These are phyloP conservation scores for Sitta europaea DNA, from an alignment of 2,113 vertebrate genomes.

Conservation along the genomic window DNA sequence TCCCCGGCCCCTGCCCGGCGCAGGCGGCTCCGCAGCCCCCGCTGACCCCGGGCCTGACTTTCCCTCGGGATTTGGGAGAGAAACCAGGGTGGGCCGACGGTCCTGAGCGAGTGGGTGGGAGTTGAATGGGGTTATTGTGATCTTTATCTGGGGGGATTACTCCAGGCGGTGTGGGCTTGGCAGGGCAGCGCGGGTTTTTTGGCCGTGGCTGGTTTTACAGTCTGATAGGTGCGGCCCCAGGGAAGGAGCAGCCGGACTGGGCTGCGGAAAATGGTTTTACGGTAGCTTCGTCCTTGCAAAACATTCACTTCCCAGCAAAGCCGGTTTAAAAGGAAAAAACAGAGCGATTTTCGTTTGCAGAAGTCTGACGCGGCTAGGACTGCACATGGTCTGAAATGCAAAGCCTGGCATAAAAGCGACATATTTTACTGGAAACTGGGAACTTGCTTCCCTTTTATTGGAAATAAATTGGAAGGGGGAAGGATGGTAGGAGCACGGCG, in stretches of 20 bases:
- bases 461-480: background rate
- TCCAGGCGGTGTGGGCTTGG: background rate
- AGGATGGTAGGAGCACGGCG: background rate
- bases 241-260: background rate
- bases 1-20: accelerated
- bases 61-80: background rate
- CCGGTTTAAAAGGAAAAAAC: background rate
- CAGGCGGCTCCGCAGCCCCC: background rate
- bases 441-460: background rate
- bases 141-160: conserved; percentile 35
- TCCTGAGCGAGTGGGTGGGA: conserved; percentile 10
- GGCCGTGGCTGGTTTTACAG: background rate
- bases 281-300: background rate
- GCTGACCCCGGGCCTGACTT: background rate
- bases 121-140: conserved; percentile 37
- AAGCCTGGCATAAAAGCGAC: background rate
- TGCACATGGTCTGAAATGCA: background rate
- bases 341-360: background rate
- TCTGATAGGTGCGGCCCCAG: background rate
- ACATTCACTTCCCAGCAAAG: background rate
- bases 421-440: conserved; percentile 4
- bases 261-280: background rate
- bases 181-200: background rate
- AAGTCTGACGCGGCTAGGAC: background rate
- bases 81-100: conserved; percentile 27